Evolutionary conservation across 2,888 invertebrate genomes (phyloP), one percentile per base, ranked within the genome.

Genomic region (Gastrophysa polygoni): DNA sequence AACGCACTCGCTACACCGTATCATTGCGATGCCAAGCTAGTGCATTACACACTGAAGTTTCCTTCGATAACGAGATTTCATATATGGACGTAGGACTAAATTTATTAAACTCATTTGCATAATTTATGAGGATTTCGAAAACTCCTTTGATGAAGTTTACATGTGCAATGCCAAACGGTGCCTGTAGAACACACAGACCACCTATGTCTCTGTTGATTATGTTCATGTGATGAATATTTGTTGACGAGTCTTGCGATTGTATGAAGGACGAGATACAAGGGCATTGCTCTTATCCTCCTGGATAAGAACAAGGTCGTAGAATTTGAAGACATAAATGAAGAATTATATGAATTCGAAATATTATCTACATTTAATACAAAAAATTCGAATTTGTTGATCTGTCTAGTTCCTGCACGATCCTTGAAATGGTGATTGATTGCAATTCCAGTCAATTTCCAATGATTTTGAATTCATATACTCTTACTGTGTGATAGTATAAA

Each of bases 81-180:
- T 63, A 59, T 63, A 63, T 63, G 63, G 62, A 44, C 55, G 58
- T 58, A 49, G 46, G 59, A 56, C 59, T 56, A 59, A 58, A 63
- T 63, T 63, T 63, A 63, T 63, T 63, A 63, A 63, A 52, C 50
- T 52, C 38, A 63, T 63, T 63, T 63, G 44, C 63, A 63, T 63
- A 63, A 63, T 63, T 63, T 63, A 63, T 63, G 51, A 50, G 38
- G 47, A 55, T 60, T 55, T 43, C 34, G 59, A 49, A 38, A 48
- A 60, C 38, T 60, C 54, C 59, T 60, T 55, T 60, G 59, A 60
- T 38, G n/a, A 21, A 52, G 34, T 54, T 54, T 54, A 54, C 54
- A 54, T 54, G 43, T 24, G 54, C 54, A 24, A 54, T 54, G 43
- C 38, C 52, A 52, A 52, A 52, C 52, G 52, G 14, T 14, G 29